phyloP scores from a whole-genome alignment of 2,797 vertebrate species.

The Rhinichthys osculus region DNA sequence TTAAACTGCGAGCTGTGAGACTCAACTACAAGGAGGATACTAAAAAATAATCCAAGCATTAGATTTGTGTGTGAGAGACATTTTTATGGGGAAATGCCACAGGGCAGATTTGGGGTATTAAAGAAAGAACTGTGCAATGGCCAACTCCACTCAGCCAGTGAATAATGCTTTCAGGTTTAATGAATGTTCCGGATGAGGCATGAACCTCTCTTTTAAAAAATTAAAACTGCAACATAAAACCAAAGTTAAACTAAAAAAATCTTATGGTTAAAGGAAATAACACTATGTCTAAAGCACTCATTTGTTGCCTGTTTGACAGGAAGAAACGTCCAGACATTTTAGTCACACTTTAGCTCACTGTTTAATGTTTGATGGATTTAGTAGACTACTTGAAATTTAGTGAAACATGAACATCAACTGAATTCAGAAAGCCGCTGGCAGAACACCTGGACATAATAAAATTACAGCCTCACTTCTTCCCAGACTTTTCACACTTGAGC shows the following conservation, averaged over 20 bases:
- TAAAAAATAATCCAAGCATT: background rate
- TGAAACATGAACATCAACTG: slow-evolving; percentile 26
- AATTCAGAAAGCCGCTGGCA: slow-evolving; percentile 34
- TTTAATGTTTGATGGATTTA: slow-evolving; percentile 42
- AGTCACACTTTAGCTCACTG: slow-evolving; percentile 8
- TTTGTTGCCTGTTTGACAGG: slow-evolving; percentile 9
- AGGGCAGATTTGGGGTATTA: background rate
- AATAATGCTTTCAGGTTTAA: slow-evolving; percentile 14
- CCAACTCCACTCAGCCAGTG: slow-evolving; percentile 28
- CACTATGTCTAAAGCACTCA: background rate
- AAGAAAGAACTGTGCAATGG: slow-evolving; percentile 27
- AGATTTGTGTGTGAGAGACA: background rate
- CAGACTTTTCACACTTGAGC: background rate
- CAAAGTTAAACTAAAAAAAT: background rate
- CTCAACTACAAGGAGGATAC: background rate
- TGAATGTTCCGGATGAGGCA: slow-evolving; percentile 42
- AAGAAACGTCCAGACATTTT: slow-evolving; percentile 30
- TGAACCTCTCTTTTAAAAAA: slow-evolving; percentile 2
- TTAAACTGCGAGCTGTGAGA: slow-evolving; percentile 8
- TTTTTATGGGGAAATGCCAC: background rate
- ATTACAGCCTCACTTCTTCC: slow-evolving; percentile 16
- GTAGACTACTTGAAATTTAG: slow-evolving; percentile 15
- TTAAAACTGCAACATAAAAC: slow-evolving; percentile 18
- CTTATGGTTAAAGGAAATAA: slow-evolving; percentile 11
- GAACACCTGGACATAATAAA: slow-evolving; percentile 11